A percentile compares a stretch with the other conserved stretches of the same genome.
Evolutionary conservation across 2,113 vertebrate species (phyloP).

Genomic region (Gila orcuttii): DNA sequence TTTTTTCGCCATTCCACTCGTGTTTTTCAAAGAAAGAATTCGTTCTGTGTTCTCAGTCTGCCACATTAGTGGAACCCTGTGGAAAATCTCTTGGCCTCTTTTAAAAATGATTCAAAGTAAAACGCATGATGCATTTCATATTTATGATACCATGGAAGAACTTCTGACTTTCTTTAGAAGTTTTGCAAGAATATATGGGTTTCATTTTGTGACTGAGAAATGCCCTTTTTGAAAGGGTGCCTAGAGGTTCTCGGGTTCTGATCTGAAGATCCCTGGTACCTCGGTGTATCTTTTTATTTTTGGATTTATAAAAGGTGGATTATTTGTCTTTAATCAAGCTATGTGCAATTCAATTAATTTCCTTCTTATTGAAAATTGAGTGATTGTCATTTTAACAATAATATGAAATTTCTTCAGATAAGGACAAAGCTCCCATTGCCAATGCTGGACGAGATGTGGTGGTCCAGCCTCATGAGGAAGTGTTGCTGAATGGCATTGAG

Average conservation of each 20-base stretch:
- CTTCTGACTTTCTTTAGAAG: background rate
- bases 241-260: background rate
- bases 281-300: background rate
- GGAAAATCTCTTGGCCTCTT: background rate
- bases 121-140: background rate
- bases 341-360: background rate
- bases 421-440: conserved; percentile 75
- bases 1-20: no score
- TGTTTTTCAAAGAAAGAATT: no score
- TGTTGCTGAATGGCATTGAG: conserved; percentile 79
- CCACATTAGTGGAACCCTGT: background rate
- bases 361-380: background rate
- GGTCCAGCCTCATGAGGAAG: conserved; percentile 75
- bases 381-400: background rate
- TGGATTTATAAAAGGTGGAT: background rate
- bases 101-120: background rate
- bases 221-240: background rate
- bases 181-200: background rate
- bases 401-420: conserved; percentile 63
- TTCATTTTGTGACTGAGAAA: background rate
- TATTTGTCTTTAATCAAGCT: background rate
- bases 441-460: conserved; percentile 77
- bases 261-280: background rate
- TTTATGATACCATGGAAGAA: background rate
- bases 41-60: no score